Evolutionary conservation across 2,797 vertebrate species (phyloP), one percentile per base, ranked within the genome.

Genomic region (Pristis pectinata): DNA sequence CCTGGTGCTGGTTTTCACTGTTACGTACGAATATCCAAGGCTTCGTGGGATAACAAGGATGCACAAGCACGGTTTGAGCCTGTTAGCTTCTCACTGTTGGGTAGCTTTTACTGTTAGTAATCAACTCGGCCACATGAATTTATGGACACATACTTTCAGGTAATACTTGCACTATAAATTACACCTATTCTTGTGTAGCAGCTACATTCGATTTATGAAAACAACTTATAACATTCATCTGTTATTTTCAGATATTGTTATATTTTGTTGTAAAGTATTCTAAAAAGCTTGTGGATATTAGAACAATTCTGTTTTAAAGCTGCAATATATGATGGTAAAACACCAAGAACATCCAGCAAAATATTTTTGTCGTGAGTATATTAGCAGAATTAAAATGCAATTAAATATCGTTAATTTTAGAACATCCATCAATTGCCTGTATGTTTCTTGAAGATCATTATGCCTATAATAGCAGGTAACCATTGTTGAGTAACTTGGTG

Each of bases 111-210:
- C 92, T 94, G n/a, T 94, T 94, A 74, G 92, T 94, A 94, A 76
- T 76, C 92, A 94, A 94, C 92, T 94, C 41, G 92, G 70, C 44
- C 92, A 94, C 92, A 76, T 94, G 92, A 94, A 94, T 76, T 74
- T 74, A 94, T 94, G 92, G 92, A 94, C 72, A 94, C 92, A 70
- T 76, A 76, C 72, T 94, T 94, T 94, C 92, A 94, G 92, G 92
- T 94, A 94, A 94, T 74, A 27, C 89, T 92, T 92, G 70, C 67
- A 76, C 49, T 94, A 53, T 44, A 74, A 94, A 76, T 94, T 74
- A 70, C 72, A 53, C 72, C 67, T 93, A 74, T 74, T 34, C 49
- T 76, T 74, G 2, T 76, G 70, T 94, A 74, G 67, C 92, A 94
- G 37, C 92, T 94, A 74, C 70, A 94, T 30, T 94, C 41, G 92